These are phyloP conservation scores for Drosophila mayaguana DNA, from an alignment of 2,888 invertebrate species.

Conservation along the genomic window DNA sequence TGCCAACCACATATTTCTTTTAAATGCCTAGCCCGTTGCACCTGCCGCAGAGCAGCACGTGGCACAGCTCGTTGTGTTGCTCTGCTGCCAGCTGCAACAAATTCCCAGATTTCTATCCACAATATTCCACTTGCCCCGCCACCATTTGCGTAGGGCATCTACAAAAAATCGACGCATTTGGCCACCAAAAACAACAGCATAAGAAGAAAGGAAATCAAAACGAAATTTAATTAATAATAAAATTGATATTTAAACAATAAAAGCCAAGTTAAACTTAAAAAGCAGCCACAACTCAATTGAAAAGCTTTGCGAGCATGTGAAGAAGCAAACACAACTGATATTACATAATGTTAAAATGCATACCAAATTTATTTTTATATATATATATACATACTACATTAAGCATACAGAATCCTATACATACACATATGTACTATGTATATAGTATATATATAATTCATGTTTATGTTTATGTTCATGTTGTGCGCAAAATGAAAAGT, in stretches of 20 bases:
- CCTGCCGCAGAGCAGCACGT: constrained; percentile 43
- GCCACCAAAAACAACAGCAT: constrained; percentile 55
- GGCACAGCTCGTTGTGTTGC: constrained; percentile 29
- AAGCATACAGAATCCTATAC: constrained; percentile 26
- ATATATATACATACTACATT: constrained; percentile 7
- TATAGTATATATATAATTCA: constrained; percentile 26
- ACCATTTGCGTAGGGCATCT: constrained; percentile 9
- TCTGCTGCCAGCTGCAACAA: constrained; percentile 44
- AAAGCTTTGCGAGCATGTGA: constrained; percentile 18
- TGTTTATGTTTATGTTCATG: constrained; percentile 52
- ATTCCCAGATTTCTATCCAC: neutral
- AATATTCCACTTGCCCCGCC: constrained; percentile 1
- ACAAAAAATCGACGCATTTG: constrained; percentile 74
- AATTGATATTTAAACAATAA: constrained; percentile 24
- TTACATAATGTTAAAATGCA: constrained; percentile 51
- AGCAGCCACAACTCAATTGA: constrained; percentile 39
- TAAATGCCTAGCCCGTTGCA: constrained; percentile 57
- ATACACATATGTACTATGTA: constrained; percentile 34
- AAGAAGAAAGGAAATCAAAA: constrained; percentile 15
- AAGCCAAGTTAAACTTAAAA: constrained; percentile 67
- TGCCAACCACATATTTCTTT: constrained; percentile 83
- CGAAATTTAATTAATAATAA: constrained; percentile 27
- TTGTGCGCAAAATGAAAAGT: constrained; percentile 58
- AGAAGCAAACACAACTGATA: constrained; percentile 39
- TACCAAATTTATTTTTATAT: constrained; percentile 57